Conservation (phyloP, 1,140 invertebrate species). For the Euwallacea fornicatus region DNA sequence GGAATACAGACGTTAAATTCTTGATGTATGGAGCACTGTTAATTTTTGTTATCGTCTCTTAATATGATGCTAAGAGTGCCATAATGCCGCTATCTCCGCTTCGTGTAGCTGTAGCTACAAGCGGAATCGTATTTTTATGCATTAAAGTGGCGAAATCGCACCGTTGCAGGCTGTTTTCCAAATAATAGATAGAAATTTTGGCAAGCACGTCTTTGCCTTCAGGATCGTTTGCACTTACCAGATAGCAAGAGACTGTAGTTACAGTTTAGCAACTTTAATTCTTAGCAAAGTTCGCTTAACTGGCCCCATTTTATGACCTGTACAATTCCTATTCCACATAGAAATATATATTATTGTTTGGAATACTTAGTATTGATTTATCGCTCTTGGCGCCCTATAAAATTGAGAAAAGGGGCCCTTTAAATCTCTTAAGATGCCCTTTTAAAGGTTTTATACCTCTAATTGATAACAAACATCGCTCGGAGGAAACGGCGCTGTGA, state of each 20-base stretch:
- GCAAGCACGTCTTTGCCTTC: background rate
- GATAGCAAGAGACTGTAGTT: slow-evolving; percentile 1
- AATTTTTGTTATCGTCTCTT: slow-evolving; percentile 31
- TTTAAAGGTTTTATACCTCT: slow-evolving; percentile 35
- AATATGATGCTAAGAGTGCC: slow-evolving; percentile 26
- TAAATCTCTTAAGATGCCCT: slow-evolving; percentile 26
- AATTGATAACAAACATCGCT: slow-evolving; percentile 36
- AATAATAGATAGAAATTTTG: slow-evolving; percentile 26
- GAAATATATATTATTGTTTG: background rate
- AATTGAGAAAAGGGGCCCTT: slow-evolving; percentile 12
- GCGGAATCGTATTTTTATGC: slow-evolving; percentile 35
- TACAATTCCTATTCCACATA: background rate
- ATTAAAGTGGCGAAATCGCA: slow-evolving; percentile 28
- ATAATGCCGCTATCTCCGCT: slow-evolving; percentile 22
- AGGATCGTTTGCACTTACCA: background rate
- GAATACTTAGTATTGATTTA: background rate
- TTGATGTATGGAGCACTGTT: slow-evolving; percentile 20
- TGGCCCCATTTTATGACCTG: too few species aligned
- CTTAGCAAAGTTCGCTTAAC: too few species aligned
- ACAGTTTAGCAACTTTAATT: background rate
- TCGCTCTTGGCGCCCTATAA: background rate
- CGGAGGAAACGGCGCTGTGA: slow-evolving; percentile 20
- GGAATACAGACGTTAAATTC: slow-evolving; percentile 15
- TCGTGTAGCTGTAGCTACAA: slow-evolving; percentile 24
- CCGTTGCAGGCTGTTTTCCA: slow-evolving; percentile 18